phyloP scores from a whole-genome alignment of 2,113 vertebrate species.

The Apus apus region DNA sequence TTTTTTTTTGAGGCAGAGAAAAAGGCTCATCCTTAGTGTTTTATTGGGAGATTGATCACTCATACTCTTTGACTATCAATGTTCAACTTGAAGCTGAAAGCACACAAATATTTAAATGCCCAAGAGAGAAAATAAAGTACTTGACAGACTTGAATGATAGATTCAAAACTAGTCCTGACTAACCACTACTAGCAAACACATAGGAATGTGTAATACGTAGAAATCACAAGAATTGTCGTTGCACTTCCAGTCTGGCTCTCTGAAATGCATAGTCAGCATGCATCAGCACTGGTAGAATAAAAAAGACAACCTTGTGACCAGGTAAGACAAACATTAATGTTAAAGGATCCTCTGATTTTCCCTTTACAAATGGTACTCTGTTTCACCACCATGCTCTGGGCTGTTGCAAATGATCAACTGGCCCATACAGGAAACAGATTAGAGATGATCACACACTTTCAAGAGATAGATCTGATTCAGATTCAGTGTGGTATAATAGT shows the following conservation, averaged over 20 bases:
- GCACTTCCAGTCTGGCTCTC: background rate
- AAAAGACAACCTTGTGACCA: background rate
- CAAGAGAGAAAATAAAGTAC: background rate
- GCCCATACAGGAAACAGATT: background rate
- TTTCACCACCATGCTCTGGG: background rate
- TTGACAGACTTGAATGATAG: background rate
- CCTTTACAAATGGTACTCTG: background rate
- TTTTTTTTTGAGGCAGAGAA: background rate
- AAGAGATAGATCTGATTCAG: background rate
- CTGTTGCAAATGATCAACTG: background rate
- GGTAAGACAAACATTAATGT: background rate
- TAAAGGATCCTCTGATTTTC: background rate
- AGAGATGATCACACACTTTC: background rate
- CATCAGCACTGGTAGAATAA: background rate
- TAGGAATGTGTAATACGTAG: background rate
- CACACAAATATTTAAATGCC: background rate
- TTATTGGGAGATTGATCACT: background rate
- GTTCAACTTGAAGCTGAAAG: constrained; percentile 35
- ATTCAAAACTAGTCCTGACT: background rate
- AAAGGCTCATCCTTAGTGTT: background rate
- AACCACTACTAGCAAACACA: background rate
- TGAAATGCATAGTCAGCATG: background rate
- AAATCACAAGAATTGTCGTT: background rate
- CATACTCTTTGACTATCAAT: background rate
- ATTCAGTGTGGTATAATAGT: background rate